These are phyloP conservation scores for Papilio machaon DNA, from an alignment of 1,140 invertebrate species.

Conservation along the genomic window DNA sequence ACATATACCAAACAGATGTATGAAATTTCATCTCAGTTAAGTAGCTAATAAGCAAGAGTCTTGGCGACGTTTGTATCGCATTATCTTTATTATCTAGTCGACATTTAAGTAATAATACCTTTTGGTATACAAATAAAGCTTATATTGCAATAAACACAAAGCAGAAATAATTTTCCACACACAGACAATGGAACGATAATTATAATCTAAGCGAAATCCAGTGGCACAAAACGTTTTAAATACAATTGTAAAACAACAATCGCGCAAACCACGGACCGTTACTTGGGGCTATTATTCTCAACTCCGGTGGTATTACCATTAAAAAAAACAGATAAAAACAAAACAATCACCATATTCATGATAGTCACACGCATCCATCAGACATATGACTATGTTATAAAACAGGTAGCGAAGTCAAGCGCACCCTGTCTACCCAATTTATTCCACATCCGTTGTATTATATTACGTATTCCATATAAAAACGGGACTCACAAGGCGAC, in stretches of 20 bases:
- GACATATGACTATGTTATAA: slow-evolving; percentile 63
- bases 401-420: slow-evolving; percentile 75
- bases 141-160: slow-evolving; percentile 39
- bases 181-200: slow-evolving; percentile 54
- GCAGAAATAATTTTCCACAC: slow-evolving; percentile 47
- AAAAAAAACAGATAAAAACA: slow-evolving; percentile 53
- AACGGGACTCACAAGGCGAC: slow-evolving; percentile 73
- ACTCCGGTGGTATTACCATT: slow-evolving; percentile 48
- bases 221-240: slow-evolving; percentile 67
- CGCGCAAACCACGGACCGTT: slow-evolving; percentile 63
- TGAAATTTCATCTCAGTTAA: slow-evolving; percentile 30
- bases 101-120: neutral
- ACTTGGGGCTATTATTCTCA: slow-evolving; percentile 50
- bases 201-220: slow-evolving; percentile 65
- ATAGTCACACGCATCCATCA: slow-evolving; percentile 55
- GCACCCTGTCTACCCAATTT: slow-evolving; percentile 78
- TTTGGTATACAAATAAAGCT: slow-evolving; percentile 33
- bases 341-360: slow-evolving; percentile 40
- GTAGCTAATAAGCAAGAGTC: slow-evolving; percentile 23
- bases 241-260: slow-evolving; percentile 62
- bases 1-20: slow-evolving; percentile 5
- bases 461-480: slow-evolving; percentile 68
- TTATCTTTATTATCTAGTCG: slow-evolving; percentile 3
- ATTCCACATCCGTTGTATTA: slow-evolving; percentile 79
- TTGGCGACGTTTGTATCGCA: neutral